A percentile compares a stretch with the other conserved stretches of the same genome.
These are phyloP conservation scores for Petrophora chlorosata DNA, from an alignment of 2,888 invertebrate genomes.

Conservation along the genomic window DNA sequence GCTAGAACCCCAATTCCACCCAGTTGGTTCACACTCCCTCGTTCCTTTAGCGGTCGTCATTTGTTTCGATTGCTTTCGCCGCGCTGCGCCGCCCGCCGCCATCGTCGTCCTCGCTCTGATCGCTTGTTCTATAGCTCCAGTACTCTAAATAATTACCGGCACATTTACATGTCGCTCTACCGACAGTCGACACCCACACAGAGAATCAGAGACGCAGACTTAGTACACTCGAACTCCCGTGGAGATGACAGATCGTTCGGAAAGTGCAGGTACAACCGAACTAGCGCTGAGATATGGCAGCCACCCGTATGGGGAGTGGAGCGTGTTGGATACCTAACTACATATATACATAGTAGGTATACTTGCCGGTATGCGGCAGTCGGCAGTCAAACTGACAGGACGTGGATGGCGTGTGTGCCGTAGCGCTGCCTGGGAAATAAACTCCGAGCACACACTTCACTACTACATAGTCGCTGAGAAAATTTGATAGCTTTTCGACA, in stretches of 20 bases:
- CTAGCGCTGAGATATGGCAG: conserved; percentile 21
- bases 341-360: background rate
- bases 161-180: conserved; percentile 1
- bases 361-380: too few relatives aligned
- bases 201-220: conserved; percentile 4
- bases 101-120: background rate
- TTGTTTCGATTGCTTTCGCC: background rate
- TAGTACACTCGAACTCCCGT: conserved; percentile 25
- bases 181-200: conserved; percentile 2
- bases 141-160: conserved; percentile 2
- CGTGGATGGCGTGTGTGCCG: background rate
- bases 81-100: background rate
- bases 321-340: background rate
- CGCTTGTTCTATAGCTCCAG: background rate
- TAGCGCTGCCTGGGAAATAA: too few relatives aligned
- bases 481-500: too few relatives aligned
- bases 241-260: conserved; percentile 40
- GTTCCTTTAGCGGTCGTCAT: background rate
- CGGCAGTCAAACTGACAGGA: background rate
- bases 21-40: too few relatives aligned
- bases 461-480: too few relatives aligned
- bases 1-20: too few relatives aligned
- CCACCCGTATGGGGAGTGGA: conserved; percentile 6
- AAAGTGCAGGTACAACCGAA: conserved; percentile 15
- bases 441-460: too few relatives aligned